phyloP scores from a whole-genome alignment of 2,797 vertebrate species.

The Masticophis lateralis region DNA sequence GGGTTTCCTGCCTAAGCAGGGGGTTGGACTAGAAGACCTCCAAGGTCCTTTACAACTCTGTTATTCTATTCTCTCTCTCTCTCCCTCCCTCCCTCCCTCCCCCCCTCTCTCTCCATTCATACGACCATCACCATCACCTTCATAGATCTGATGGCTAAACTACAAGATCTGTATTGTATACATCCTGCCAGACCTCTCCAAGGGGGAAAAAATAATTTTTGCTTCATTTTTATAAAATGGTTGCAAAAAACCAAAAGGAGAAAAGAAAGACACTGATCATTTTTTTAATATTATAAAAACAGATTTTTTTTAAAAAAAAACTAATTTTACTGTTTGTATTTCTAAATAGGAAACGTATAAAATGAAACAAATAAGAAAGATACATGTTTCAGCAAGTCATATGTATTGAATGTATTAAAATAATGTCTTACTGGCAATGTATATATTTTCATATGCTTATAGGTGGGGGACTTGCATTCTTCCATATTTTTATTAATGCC shows the following conservation, averaged over 20 bases:
- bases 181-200: background rate
- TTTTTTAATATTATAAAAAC: background rate
- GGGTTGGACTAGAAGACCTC: too few species aligned
- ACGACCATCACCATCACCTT: background rate
- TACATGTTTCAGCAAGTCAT: background rate
- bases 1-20: too few species aligned
- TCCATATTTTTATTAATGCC: background rate
- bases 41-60: too few species aligned
- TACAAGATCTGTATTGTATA: conserved; percentile 25
- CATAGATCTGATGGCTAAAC: conserved; percentile 7
- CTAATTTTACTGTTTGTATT: background rate
- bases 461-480: background rate
- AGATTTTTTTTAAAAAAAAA: background rate
- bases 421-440: background rate
- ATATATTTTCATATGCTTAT: background rate
- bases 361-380: background rate
- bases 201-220: background rate
- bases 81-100: background rate
- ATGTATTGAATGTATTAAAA: background rate
- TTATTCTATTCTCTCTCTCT: too few species aligned
- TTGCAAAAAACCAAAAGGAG: background rate
- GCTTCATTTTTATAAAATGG: background rate
- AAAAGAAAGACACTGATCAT: background rate
- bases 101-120: background rate
- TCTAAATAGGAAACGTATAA: background rate